Evolutionary conservation across 2,888 invertebrate species (phyloP).

Genomic region (Panopea generosa): DNA sequence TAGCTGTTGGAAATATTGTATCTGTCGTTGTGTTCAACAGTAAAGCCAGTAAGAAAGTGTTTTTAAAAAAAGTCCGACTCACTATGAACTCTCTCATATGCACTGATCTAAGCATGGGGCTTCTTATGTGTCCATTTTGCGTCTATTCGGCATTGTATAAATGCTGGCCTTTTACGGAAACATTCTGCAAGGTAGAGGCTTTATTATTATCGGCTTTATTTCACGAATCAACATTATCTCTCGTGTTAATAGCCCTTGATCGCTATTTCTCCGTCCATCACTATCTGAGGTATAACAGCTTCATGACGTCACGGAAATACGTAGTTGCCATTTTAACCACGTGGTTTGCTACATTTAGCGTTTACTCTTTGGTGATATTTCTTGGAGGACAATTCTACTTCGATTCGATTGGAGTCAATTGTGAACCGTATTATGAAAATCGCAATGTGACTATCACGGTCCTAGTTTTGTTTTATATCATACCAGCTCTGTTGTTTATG

Average conservation of each 20-base stretch:
- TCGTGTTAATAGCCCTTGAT: constrained; percentile 62
- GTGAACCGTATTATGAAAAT: constrained; percentile 65
- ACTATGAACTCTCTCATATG: constrained; percentile 64
- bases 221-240: constrained; percentile 63
- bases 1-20: constrained; percentile 54
- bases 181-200: constrained; percentile 62
- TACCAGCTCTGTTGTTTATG: constrained; percentile 55
- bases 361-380: constrained; percentile 63
- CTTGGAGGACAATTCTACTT: constrained; percentile 66
- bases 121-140: constrained; percentile 57
- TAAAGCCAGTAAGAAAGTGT: constrained; percentile 39
- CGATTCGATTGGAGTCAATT: constrained; percentile 67
- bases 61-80: constrained; percentile 54
- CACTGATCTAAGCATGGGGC: constrained; percentile 61
- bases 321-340: constrained; percentile 52
- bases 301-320: constrained; percentile 60
- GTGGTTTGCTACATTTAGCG: constrained; percentile 59
- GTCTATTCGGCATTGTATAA: constrained; percentile 59
- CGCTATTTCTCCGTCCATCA: constrained; percentile 60
- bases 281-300: constrained; percentile 48
- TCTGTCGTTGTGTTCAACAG: constrained; percentile 60
- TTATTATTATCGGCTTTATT: constrained; percentile 60
- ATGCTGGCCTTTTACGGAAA: constrained; percentile 64
- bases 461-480: constrained; percentile 62
- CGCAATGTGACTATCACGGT: constrained; percentile 57